These are phyloP conservation scores for Mola mola DNA, from an alignment of 2,113 vertebrate species.

Conservation along the genomic window DNA sequence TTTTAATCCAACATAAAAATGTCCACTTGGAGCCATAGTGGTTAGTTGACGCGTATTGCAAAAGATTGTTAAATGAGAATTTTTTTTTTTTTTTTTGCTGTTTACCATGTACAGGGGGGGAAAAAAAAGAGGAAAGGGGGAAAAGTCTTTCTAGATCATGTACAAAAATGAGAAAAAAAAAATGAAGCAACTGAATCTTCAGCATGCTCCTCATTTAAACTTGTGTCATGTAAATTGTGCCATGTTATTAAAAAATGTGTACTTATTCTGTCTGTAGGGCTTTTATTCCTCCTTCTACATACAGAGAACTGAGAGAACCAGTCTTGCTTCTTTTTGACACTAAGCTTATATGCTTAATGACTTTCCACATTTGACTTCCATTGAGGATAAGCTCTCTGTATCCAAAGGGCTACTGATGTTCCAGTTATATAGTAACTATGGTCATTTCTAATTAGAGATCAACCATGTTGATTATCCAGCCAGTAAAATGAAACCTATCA, in stretches of 20 bases:
- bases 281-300: slow-evolving; percentile 17
- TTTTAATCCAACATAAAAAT: slow-evolving; percentile 84
- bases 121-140: too few species aligned
- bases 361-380: too few species aligned
- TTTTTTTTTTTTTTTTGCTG: slow-evolving; percentile 92
- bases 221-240: slow-evolving; percentile 99
- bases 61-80: slow-evolving; percentile 94
- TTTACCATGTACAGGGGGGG: slow-evolving; percentile 93
- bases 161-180: slow-evolving; percentile 86
- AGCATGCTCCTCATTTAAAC: slow-evolving; percentile 98
- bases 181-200: slow-evolving; percentile 93
- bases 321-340: too few species aligned
- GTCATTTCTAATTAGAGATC: too few species aligned
- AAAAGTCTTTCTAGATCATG: slow-evolving; percentile 97
- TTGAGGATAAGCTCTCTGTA: too few species aligned
- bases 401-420: too few species aligned
- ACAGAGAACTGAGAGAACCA: too few species aligned
- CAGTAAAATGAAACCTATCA: too few species aligned
- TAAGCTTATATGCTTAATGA: too few species aligned
- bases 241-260: slow-evolving; percentile 99
- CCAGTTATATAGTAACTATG: too few species aligned
- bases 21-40: slow-evolving; percentile 96
- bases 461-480: too few species aligned
- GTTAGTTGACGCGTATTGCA: slow-evolving; percentile 96
- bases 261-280: slow-evolving; percentile 78